phyloP scores from a whole-genome alignment of 1,140 invertebrate genomes.

The Cataglyphis hispanica region DNA sequence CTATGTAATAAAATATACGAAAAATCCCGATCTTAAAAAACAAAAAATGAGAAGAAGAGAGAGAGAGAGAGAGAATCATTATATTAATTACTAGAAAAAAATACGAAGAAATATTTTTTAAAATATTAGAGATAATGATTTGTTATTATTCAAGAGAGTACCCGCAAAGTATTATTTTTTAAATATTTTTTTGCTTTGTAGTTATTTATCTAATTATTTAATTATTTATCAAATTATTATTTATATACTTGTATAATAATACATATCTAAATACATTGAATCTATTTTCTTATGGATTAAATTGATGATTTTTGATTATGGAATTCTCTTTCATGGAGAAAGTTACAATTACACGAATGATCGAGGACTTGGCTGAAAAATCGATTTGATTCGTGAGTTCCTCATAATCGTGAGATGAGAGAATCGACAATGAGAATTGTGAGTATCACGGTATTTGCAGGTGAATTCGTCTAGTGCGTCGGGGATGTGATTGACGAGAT shows the following conservation, averaged over 20 bases:
- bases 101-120: neutral
- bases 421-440: slow-evolving; percentile 69
- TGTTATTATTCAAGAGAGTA: neutral
- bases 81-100: neutral
- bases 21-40: slow-evolving; percentile 5
- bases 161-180: neutral
- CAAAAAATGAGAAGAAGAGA: neutral
- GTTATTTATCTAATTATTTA: neutral
- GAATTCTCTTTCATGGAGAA: slow-evolving; percentile 17
- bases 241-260: neutral
- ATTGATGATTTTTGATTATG: slow-evolving; percentile 4
- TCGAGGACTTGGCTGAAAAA: slow-evolving; percentile 58
- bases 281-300: slow-evolving; percentile 30
- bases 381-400: slow-evolving; percentile 66
- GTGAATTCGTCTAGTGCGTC: slow-evolving; percentile 68
- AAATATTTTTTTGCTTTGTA: neutral
- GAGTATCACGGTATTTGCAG: slow-evolving; percentile 52
- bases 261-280: neutral
- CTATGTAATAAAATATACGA: neutral
- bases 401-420: slow-evolving; percentile 52
- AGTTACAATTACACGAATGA: slow-evolving; percentile 30
- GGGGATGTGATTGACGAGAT: slow-evolving; percentile 73
- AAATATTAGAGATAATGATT: neutral
- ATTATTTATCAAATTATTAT: neutral
- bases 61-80: neutral